These are phyloP conservation scores for Stigmatopora argus DNA, from an alignment of 2,113 vertebrate genomes.

Conservation along the genomic window DNA sequence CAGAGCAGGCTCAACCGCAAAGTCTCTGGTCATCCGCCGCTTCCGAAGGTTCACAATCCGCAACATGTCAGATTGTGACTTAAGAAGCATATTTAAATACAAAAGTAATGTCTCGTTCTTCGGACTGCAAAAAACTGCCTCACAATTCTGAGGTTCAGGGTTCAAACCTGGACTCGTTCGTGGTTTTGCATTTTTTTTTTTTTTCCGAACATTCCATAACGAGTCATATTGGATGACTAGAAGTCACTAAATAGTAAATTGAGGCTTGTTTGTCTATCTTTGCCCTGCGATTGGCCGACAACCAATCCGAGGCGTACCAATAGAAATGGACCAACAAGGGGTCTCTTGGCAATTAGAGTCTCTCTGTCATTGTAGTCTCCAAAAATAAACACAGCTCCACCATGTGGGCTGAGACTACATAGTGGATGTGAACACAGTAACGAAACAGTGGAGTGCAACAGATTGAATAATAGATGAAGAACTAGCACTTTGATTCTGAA, in stretches of 20 bases:
- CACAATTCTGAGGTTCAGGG: too few relatives aligned
- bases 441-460: constrained; percentile 63
- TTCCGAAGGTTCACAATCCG: constrained; percentile 1
- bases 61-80: constrained; percentile 10
- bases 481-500: constrained; percentile 69
- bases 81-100: not conserved
- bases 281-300: too few relatives aligned
- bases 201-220: not conserved
- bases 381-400: constrained; percentile 61
- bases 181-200: not conserved
- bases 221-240: too few relatives aligned
- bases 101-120: not conserved
- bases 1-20: constrained; percentile 33
- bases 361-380: constrained; percentile 11
- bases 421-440: constrained; percentile 54
- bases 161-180: too few relatives aligned
- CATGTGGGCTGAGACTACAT: constrained; percentile 55
- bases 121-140: not conserved
- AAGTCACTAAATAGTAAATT: too few relatives aligned
- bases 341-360: too few relatives aligned
- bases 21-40: constrained; percentile 31
- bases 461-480: constrained; percentile 71
- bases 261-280: too few relatives aligned
- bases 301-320: not conserved
- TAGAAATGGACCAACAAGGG: not conserved